Base-by-base conservation (phyloP, 2,797 vertebrate species). In the Manis crassicaudata region DNA sequence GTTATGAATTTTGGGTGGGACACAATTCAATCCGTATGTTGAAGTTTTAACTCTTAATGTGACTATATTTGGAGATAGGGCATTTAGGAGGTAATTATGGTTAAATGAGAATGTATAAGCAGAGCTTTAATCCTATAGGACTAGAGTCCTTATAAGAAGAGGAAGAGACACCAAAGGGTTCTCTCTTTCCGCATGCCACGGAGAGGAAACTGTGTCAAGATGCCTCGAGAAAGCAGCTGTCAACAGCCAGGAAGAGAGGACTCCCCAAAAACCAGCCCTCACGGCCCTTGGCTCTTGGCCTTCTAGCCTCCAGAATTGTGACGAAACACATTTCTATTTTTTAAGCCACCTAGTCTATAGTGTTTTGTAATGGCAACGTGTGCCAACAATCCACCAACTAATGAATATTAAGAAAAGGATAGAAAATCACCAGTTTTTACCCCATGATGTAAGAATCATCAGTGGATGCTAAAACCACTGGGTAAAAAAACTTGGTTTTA, bases 401-500 rank as follows among this genome's bases (percentile, higher is more conserved):
- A 76, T 58, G 77, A 89, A 92, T 65, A 18, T 8, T 46, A 68
- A 83, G 29, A 35, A 94, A 82, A 96, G 46, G 25, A 77, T 0
- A 81, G 25, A 84, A 76, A 92, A 56, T 52, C 25, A 50, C 40
- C 43, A 32, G 84, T 92, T 73, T 46, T 70, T 46, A 90, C 75
- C 16, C 46, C 60, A 50, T 17, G 29, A 4, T 54, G 9, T 63
- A 80, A 96, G 54, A 90, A 73, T 52, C 67, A 80, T 60, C 67
- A 91, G 18, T 17, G 35, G 65, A 79, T 70, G 35, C 43, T 52
- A 73, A 56, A 90, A 50, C 16, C 23, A 65, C 21, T 46, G 23
- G 4, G 43, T 77, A 73, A 73, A 94, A 94, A 68, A 46, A 84
- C 20, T 46, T 90, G 37, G 40, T 65, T 94, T 92, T 75, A 60